Evolutionary conservation across 2,797 vertebrate species (phyloP).

Genomic region (Arnoldichthys spilopterus): DNA sequence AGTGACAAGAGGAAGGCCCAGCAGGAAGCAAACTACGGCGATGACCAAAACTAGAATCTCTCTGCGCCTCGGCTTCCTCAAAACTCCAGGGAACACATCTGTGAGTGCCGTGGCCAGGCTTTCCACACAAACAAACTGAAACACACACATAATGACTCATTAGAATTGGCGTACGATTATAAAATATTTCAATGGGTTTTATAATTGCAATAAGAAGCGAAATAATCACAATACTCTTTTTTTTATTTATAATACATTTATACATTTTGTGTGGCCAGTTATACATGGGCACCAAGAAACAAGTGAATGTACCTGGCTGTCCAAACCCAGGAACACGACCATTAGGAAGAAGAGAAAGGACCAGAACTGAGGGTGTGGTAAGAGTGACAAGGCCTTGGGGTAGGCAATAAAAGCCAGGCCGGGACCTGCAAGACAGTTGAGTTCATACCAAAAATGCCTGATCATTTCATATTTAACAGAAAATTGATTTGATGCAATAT

Average conservation of each 20-base stretch:
- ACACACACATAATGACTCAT: slow-evolving; percentile 23
- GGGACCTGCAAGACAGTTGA: slow-evolving; percentile 76
- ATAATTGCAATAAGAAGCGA: no score
- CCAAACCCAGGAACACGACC: slow-evolving; percentile 88
- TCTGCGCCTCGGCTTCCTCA: slow-evolving; percentile 78
- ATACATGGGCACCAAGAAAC: neutral
- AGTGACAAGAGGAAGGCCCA: slow-evolving; percentile 87
- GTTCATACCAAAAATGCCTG: neutral
- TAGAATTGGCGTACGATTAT: no score
- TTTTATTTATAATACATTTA: no score
- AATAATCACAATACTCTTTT: no score
- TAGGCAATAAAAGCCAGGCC: slow-evolving; percentile 87
- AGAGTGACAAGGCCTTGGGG: slow-evolving; percentile 86
- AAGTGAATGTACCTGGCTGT: slow-evolving; percentile 83
- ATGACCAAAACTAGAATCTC: slow-evolving; percentile 86
- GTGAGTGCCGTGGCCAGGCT: slow-evolving; percentile 88
- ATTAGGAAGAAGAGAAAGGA: slow-evolving; percentile 93
- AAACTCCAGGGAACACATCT: slow-evolving; percentile 85
- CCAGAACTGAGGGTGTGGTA: slow-evolving; percentile 89
- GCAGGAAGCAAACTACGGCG: slow-evolving; percentile 79
- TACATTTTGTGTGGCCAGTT: neutral
- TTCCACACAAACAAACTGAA: slow-evolving; percentile 91
- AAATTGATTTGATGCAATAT: no score
- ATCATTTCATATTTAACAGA: neutral
- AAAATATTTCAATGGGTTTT: no score